These are phyloP conservation scores for Lamellibrachia columna DNA, from an alignment of 2,888 invertebrate genomes.

Conservation along the genomic window DNA sequence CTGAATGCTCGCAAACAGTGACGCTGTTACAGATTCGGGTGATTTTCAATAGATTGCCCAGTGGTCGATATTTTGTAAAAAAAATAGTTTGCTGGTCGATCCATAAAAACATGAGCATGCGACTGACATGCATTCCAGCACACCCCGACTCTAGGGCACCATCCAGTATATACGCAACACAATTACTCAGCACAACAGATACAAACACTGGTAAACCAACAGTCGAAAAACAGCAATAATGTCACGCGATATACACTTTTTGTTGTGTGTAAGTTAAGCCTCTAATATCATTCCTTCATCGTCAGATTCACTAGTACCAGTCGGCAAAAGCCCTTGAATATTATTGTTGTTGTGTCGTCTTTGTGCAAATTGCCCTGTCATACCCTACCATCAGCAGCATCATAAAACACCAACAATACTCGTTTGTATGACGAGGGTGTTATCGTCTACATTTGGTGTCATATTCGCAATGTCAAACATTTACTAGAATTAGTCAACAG, in stretches of 20 bases:
- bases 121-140: not conserved
- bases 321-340: not conserved
- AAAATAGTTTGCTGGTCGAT: not conserved
- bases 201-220: not conserved
- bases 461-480: not conserved
- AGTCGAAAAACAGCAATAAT: slow-evolving; percentile 9
- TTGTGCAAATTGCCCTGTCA: not conserved
- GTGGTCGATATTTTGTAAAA: not conserved
- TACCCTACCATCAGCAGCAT: not conserved
- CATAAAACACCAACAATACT: not conserved
- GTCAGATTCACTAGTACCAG: not conserved
- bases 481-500: not conserved
- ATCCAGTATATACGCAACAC: not conserved
- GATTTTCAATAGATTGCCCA: not conserved
- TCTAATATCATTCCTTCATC: slow-evolving; percentile 1
- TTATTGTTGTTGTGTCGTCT: not conserved
- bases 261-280: slow-evolving; percentile 16
- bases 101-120: not conserved
- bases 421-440: not conserved
- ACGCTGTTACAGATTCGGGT: too few relatives aligned
- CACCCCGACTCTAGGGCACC: not conserved
- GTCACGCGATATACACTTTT: not conserved
- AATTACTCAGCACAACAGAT: not conserved
- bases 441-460: not conserved
- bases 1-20: not conserved